phyloP scores from a whole-genome alignment of 1,140 invertebrate genomes.

The Eciton burchellii region DNA sequence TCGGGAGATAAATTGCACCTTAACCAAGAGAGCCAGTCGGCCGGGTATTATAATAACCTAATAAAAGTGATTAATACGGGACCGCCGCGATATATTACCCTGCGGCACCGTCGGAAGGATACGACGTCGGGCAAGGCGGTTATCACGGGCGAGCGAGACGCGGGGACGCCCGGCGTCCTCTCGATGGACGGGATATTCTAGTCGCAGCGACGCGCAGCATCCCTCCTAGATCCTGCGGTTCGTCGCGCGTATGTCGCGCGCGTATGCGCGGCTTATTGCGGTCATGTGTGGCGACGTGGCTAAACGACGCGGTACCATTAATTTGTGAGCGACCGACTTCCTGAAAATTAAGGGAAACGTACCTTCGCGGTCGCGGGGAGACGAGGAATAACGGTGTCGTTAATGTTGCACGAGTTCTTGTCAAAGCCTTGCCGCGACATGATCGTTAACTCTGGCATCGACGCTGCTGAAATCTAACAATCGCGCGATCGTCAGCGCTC shows the following conservation, averaged over 20 bases:
- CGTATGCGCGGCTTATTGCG: conserved; percentile 13
- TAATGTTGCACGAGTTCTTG: background rate
- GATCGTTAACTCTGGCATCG: too few relatives aligned
- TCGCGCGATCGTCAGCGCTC: background rate
- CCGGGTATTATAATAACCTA: conserved; percentile 81
- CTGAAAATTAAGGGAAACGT: conserved; percentile 51
- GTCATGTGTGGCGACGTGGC: conserved; percentile 51
- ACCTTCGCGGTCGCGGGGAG: conserved; percentile 2
- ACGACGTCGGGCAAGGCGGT: conserved; percentile 37
- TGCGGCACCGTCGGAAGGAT: conserved; percentile 48
- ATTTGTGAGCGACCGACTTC: conserved; percentile 52
- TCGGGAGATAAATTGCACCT: conserved; percentile 79
- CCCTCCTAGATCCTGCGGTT: conserved; percentile 36
- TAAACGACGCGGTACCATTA: conserved; percentile 44
- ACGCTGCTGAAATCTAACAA: background rate
- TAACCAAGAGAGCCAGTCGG: conserved; percentile 78
- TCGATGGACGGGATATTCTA: conserved; percentile 56
- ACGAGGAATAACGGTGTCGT: conserved; percentile 27
- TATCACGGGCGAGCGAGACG: conserved; percentile 28
- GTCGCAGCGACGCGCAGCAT: conserved; percentile 31
- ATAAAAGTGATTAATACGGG: conserved; percentile 81
- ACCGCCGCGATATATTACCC: conserved; percentile 75
- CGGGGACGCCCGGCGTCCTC: conserved; percentile 54
- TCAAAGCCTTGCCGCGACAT: background rate
- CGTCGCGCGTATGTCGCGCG: background rate